A percentile compares a stretch with the other conserved stretches of the same genome.
These are phyloP conservation scores for Spondyliosoma cantharus DNA, from an alignment of 2,797 vertebrate genomes.

Conservation along the genomic window DNA sequence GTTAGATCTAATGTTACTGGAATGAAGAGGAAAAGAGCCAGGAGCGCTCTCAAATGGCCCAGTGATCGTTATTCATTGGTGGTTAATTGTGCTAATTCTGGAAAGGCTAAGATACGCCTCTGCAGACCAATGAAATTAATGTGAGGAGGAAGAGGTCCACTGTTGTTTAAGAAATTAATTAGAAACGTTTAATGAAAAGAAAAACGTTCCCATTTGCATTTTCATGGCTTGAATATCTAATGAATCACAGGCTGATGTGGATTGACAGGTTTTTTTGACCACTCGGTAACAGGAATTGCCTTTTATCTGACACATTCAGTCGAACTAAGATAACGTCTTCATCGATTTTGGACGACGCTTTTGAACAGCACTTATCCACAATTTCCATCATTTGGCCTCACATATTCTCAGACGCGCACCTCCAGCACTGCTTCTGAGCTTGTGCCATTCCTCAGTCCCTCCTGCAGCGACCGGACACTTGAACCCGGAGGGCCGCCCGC, in stretches of 20 bases:
- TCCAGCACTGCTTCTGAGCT: background rate
- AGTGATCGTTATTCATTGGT: constrained; percentile 64
- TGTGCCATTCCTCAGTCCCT: constrained; percentile 13
- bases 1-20: constrained; percentile 62
- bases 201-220: constrained; percentile 69
- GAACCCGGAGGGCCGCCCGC: constrained; percentile 27
- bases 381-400: constrained; percentile 36
- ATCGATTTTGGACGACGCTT: constrained; percentile 57
- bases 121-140: constrained; percentile 66
- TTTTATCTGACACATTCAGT: constrained; percentile 57
- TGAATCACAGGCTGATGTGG: constrained; percentile 42
- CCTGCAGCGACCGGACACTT: constrained; percentile 33
- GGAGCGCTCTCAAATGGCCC: constrained; percentile 57
- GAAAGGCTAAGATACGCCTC: constrained; percentile 56
- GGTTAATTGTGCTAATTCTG: constrained; percentile 75
- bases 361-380: constrained; percentile 51
- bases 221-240: constrained; percentile 62
- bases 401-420: background rate
- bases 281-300: constrained; percentile 48
- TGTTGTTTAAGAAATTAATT: constrained; percentile 78
- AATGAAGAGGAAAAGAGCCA: constrained; percentile 64
- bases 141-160: constrained; percentile 52
- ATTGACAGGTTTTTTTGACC: constrained; percentile 47
- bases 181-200: constrained; percentile 73
- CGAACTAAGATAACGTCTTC: constrained; percentile 29